Evolutionary conservation across 2,113 vertebrate genomes (phyloP).

Genomic region (Tor tambroides): DNA sequence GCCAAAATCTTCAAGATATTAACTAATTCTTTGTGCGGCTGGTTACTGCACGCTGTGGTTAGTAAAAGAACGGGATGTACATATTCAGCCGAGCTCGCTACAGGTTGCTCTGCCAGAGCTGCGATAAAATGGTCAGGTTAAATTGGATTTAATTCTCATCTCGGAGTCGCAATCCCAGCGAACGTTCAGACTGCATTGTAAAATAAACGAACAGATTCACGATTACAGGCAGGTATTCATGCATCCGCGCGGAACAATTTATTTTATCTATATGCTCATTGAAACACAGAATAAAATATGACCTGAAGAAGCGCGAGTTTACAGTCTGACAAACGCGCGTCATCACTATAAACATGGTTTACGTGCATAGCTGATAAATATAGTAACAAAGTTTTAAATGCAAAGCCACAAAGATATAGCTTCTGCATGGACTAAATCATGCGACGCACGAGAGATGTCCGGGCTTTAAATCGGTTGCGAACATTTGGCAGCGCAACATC

Average conservation of each 20-base stretch:
- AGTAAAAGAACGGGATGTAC: not conserved
- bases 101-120: constrained; percentile 54
- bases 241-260: not conserved
- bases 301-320: constrained; percentile 48
- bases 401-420: not conserved
- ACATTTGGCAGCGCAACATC: constrained; percentile 44
- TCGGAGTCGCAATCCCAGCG: constrained; percentile 17
- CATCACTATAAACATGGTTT: constrained; percentile 29
- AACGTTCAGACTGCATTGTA: not conserved
- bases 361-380: constrained; percentile 42
- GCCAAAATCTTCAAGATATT: not conserved
- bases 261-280: not conserved
- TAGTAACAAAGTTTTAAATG: constrained; percentile 53
- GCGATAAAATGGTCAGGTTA: constrained; percentile 17
- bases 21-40: not conserved
- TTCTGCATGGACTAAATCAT: not conserved
- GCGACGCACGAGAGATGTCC: constrained; percentile 16
- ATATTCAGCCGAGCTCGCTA: constrained; percentile 36
- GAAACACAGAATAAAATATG: constrained; percentile 26
- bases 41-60: not conserved
- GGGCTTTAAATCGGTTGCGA: constrained; percentile 17
- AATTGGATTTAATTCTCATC: constrained; percentile 39
- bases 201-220: not conserved
- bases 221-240: not conserved
- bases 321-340: constrained; percentile 34